These are phyloP conservation scores for Zonotrichia leucophrys DNA, from an alignment of 2,113 vertebrate species.

Conservation along the genomic window DNA sequence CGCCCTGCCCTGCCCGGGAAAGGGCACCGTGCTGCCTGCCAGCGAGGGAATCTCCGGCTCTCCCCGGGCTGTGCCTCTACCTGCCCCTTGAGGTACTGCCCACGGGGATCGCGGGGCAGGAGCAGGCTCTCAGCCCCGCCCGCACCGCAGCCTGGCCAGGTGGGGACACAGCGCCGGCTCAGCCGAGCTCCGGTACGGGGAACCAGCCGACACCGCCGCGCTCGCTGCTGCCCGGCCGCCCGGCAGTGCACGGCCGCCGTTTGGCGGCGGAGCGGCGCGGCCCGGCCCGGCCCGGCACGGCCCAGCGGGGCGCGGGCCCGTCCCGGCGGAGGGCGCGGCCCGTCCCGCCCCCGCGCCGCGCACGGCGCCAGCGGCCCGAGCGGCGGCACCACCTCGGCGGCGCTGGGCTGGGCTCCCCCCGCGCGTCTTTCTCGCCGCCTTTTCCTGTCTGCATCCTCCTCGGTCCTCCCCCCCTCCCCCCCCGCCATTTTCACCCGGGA, in stretches of 20 bases:
- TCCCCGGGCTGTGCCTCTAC: not conserved
- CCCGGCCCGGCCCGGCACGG: not conserved
- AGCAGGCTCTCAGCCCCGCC: not conserved
- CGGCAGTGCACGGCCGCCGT: not conserved
- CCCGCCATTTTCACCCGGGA: conserved; percentile 17
- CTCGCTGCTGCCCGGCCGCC: not conserved
- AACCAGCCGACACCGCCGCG: not conserved
- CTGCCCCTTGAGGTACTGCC: not conserved
- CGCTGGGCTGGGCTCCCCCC: no score
- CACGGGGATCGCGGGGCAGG: not conserved
- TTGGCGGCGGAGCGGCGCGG: not conserved
- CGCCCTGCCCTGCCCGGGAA: not conserved
- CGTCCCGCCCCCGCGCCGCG: no score
- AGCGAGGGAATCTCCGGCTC: not conserved
- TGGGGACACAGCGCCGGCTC: no score
- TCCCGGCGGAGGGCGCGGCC: not conserved
- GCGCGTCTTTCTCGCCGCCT: no score
- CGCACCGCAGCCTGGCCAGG: not conserved
- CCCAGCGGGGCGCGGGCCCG: not conserved
- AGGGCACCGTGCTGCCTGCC: not conserved
- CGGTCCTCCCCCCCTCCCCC: not conserved
- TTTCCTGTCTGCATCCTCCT: no score
- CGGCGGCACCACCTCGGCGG: no score
- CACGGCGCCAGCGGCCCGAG: no score
- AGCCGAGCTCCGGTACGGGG: no score